A percentile compares a stretch with the other conserved stretches of the same genome.
These are phyloP conservation scores for Drosophila birchii DNA, from an alignment of 2,888 invertebrate genomes.

Conservation along the genomic window DNA sequence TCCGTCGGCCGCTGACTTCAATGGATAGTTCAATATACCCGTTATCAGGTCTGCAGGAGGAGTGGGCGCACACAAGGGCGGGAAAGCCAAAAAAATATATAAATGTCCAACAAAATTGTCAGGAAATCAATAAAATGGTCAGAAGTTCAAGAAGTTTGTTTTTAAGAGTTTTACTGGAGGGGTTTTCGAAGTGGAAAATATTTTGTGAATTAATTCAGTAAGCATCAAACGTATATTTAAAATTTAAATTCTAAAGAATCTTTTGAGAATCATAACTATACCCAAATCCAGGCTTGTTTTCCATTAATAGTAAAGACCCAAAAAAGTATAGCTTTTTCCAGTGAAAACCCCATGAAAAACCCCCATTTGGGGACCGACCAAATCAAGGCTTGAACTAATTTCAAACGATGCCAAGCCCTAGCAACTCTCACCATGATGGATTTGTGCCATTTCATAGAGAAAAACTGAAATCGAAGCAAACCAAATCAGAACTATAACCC, in stretches of 20 bases:
- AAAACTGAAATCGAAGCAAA: slow-evolving; percentile 62
- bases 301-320: not conserved
- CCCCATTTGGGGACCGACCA: not conserved
- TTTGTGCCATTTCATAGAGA: slow-evolving; percentile 67
- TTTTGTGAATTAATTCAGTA: accelerated
- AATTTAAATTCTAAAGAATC: not conserved
- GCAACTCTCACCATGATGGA: slow-evolving; percentile 51
- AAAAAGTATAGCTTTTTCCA: too few relatives aligned
- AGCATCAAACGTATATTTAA: not conserved
- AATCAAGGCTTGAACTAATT: slow-evolving; percentile 57
- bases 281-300: accelerated
- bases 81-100: not conserved
- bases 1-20: slow-evolving; percentile 42
- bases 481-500: slow-evolving; percentile 34
- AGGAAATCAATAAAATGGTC: slow-evolving; percentile 5
- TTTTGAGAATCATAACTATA: not conserved
- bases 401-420: slow-evolving; percentile 58
- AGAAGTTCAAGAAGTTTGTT: not conserved
- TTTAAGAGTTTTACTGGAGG: not conserved
- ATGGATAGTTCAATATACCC: slow-evolving; percentile 56
- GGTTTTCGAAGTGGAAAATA: not conserved
- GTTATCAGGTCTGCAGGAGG: slow-evolving; percentile 26
- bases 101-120: not conserved
- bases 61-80: slow-evolving; percentile 32
- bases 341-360: slow-evolving; percentile 13